Percentiles rank a stretch among this genome's conserved stretches.
Conservation (phyloP, 2,113 vertebrate genomes). For the Nycticebus coucang region DNA sequence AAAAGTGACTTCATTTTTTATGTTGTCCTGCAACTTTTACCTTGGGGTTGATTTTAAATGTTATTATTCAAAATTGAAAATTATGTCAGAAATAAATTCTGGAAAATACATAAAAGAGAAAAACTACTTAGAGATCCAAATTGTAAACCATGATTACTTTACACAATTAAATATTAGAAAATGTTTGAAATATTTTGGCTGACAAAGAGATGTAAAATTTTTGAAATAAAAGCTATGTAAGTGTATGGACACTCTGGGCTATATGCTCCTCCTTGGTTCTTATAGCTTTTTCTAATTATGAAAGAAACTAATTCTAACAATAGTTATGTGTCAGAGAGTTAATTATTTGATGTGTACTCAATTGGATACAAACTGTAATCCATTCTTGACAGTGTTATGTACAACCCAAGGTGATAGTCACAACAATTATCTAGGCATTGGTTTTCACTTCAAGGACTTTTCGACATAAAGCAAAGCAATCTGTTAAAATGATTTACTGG, state of each 20-base stretch:
- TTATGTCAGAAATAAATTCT: slow-evolving; percentile 72
- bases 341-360: neutral
- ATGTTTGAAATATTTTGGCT: slow-evolving; percentile 11
- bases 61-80: slow-evolving; percentile 79
- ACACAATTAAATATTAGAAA: neutral
- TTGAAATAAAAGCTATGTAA: neutral
- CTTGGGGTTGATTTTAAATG: slow-evolving; percentile 77
- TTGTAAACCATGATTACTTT: slow-evolving; percentile 28
- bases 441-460: slow-evolving; percentile 46
- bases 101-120: slow-evolving; percentile 58
- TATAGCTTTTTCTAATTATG: neutral
- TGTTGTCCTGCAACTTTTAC: slow-evolving; percentile 83
- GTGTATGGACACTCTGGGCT: neutral
- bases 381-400: neutral
- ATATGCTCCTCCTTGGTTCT: neutral
- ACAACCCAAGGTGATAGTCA: neutral
- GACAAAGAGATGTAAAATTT: neutral
- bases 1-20: slow-evolving; percentile 81
- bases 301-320: neutral
- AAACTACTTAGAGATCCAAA: slow-evolving; percentile 9
- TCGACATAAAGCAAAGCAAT: slow-evolving; percentile 8
- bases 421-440: neutral
- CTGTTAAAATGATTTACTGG: slow-evolving; percentile 43
- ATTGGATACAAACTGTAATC: neutral
- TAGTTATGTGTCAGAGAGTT: neutral